phyloP scores from a whole-genome alignment of 1,140 invertebrate species.

The Panulirus ornatus region DNA sequence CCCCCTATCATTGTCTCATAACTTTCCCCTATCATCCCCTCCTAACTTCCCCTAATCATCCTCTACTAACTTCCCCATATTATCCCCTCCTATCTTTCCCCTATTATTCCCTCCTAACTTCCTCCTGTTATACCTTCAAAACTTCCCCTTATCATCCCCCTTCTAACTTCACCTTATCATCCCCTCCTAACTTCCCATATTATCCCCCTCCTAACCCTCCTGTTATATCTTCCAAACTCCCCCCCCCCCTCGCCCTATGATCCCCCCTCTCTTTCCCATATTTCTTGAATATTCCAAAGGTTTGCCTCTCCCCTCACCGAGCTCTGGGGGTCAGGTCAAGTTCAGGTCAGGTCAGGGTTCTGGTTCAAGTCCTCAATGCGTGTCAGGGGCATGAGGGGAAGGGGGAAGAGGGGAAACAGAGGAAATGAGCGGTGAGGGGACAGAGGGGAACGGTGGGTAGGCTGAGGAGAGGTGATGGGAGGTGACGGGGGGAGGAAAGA shows the following conservation, averaged over 20 bases:
- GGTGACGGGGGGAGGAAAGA: not conserved
- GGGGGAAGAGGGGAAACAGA: not conserved
- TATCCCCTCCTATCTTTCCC: too few species aligned
- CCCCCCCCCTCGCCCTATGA: not conserved
- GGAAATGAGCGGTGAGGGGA: not conserved
- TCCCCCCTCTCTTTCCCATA: not conserved
- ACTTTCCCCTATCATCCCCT: too few species aligned
- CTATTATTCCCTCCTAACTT: too few species aligned
- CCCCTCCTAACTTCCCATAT: too few species aligned
- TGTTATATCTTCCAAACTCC: too few species aligned
- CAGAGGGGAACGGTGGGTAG: not conserved
- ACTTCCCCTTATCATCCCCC: too few species aligned
- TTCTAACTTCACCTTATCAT: too few species aligned
- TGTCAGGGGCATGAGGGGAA: not conserved
- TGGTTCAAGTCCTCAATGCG: not conserved
- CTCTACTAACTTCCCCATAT: too few species aligned
- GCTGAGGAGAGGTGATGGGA: not conserved
- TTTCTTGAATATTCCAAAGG: not conserved
- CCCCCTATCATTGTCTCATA: too few species aligned
- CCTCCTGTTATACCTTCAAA: too few species aligned
- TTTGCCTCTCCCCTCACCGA: not conserved
- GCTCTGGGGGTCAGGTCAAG: not conserved
- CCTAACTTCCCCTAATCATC: too few species aligned
- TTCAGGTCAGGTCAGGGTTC: constrained; percentile 15
- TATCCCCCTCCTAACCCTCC: too few species aligned